Percentiles rank a stretch among this genome's conserved stretches.
phyloP scores from a whole-genome alignment of 2,113 vertebrate genomes.

The Verasper variegatus region DNA sequence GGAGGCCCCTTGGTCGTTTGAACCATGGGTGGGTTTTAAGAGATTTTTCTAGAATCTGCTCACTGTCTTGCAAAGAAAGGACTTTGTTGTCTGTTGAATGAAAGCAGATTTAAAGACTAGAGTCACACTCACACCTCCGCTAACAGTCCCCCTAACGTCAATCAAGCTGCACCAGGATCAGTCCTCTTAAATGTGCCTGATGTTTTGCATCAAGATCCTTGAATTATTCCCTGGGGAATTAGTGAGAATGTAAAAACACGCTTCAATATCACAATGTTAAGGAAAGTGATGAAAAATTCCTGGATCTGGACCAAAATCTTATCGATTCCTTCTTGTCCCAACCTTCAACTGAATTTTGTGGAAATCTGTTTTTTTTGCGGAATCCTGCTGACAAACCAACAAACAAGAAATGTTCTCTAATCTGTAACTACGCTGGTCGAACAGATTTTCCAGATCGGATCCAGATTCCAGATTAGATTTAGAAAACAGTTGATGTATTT shows the following conservation, averaged over 20 bases:
- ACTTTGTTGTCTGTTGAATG: neutral
- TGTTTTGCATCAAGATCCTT: neutral
- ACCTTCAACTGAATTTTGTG: neutral
- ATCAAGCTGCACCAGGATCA: neutral
- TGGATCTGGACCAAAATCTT: neutral
- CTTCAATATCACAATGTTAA: no score
- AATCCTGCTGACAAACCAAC: neutral
- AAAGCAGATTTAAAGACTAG: neutral
- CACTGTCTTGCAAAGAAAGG: neutral
- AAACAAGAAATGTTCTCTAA: neutral
- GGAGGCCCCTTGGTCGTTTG: constrained; percentile 15
- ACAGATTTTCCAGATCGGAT: constrained; percentile 4
- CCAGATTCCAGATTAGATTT: constrained; percentile 16
- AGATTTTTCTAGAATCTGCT: constrained; percentile 7
- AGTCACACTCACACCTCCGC: no score
- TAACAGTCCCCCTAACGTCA: no score
- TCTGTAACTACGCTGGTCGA: neutral
- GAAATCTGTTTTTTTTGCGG: neutral
- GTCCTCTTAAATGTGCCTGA: neutral
- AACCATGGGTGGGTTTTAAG: neutral
- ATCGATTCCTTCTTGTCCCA: no score
- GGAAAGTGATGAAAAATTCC: neutral
- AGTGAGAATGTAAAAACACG: no score
- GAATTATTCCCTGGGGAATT: no score
- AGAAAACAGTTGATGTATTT: neutral